Conservation (phyloP, 2,888 invertebrate genomes). For the Agelastica alni region DNA sequence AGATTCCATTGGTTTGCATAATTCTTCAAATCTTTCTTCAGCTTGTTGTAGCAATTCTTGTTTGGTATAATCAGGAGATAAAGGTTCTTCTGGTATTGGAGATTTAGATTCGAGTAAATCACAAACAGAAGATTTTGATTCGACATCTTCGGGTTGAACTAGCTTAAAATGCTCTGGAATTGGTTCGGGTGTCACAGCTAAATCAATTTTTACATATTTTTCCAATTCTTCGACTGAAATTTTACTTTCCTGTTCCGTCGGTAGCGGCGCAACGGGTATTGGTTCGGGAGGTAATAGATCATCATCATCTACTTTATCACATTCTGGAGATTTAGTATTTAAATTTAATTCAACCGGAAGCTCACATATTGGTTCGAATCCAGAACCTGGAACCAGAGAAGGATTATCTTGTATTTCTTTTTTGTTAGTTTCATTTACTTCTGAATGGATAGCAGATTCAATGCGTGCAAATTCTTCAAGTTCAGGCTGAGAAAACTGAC, state of each 20-base stretch:
- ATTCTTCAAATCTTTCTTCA: constrained; percentile 29
- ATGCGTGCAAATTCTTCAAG: constrained; percentile 2
- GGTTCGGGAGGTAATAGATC: background rate
- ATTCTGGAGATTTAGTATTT: constrained; percentile 22
- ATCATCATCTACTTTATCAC: constrained; percentile 13
- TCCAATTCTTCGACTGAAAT: background rate
- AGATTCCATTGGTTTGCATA: constrained; percentile 31
- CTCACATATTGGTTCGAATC: background rate
- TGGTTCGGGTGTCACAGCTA: background rate
- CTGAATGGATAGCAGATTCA: too few relatives aligned
- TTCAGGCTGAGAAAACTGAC: background rate
- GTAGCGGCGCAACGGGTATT: constrained; percentile 1
- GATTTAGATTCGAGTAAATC: constrained; percentile 25
- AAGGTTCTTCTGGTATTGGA: constrained; percentile 18
- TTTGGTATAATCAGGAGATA: background rate
- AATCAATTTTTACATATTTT: background rate
- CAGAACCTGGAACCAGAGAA: background rate
- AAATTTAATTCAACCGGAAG: background rate
- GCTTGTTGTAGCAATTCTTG: constrained; percentile 25
- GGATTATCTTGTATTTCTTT: background rate
- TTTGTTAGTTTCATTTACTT: background rate
- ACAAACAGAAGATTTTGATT: constrained; percentile 24
- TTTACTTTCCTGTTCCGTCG: background rate
- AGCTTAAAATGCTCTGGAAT: constrained; percentile 9
- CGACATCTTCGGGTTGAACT: constrained; percentile 22